Conservation (phyloP, 2,797 vertebrate species). For the Sternarchorhynchus goeldii region DNA sequence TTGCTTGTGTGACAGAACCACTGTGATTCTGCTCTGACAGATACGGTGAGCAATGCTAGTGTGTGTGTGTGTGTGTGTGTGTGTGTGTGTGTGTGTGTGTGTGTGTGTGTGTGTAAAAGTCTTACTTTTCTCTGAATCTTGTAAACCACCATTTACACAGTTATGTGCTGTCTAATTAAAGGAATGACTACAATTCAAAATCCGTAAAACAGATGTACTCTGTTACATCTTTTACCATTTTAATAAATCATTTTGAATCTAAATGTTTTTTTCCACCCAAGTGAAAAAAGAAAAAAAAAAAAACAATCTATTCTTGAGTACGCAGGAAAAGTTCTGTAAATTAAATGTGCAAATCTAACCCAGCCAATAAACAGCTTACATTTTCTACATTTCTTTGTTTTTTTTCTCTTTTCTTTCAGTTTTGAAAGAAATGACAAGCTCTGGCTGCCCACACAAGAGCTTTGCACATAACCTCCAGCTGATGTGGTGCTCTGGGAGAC, state of each 20-base stretch:
- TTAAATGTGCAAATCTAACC: neutral
- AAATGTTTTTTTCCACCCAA: too few species aligned
- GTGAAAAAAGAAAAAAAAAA: too few species aligned
- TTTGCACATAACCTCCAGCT: neutral
- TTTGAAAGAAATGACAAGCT: neutral
- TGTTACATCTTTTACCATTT: too few species aligned
- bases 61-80: too few species aligned
- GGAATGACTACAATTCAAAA: too few species aligned
- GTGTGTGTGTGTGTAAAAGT: too few species aligned
- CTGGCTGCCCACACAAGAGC: neutral
- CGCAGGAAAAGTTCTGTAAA: neutral
- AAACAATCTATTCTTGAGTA: neutral
- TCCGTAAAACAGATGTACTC: too few species aligned
- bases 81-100: too few species aligned
- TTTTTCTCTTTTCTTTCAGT: neutral
- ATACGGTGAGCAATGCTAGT: neutral
- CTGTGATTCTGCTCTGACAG: constrained; percentile 3
- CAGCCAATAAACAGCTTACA: neutral
- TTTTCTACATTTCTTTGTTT: neutral
- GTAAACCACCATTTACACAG: too few species aligned
- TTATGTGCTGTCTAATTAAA: too few species aligned
- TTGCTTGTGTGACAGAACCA: constrained; percentile 15
- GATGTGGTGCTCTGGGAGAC: neutral
- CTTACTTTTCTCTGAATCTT: too few species aligned
- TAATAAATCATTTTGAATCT: too few species aligned